Evolutionary conservation across 2,797 vertebrate species (phyloP), one percentile per base, ranked within the genome.

Genomic region (Pterois miles): DNA sequence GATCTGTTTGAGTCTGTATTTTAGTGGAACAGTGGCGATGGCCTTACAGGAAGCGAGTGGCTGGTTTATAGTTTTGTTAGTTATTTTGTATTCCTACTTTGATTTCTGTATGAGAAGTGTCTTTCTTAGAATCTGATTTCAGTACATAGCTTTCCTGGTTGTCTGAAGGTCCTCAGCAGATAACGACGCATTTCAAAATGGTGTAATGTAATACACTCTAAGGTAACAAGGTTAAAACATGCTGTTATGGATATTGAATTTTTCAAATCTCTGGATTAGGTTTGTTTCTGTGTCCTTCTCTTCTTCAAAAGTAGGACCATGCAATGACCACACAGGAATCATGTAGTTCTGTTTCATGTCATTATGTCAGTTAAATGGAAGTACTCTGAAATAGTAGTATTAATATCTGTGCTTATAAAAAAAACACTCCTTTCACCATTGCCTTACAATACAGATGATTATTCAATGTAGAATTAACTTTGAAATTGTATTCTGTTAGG

Each of bases 171-270:
- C 70, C 64, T 53, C 59, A 11, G 67, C 59, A 74, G 38, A 79
- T 65, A 56, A n/a, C 63, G 10, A 65, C 2, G 1, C 57, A 71
- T 82, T 65, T 63, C 6, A 62, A 52, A 68, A 31, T 4, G 23
- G 20, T 73, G n/a, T 73, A 83, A 89, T 80, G 63, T 63, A 60
- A 81, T 78, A 22, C 9, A 22, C 33, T 72, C 16, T 36, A 11
- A 43, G 54, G 71, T 83, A 86, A 81, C 71, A 14, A 77, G 43
- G 66, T 70, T 77, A 74, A 75, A 81, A 56, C 25, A n/a, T 65
- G 67, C 56, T 81, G 50, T 60, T 74, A 69, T 78, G 59, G 58
- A 71, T 62, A 64, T 76, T 77, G 7, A 56, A 27, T 75, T 66
- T 69, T 78, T 85, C 8, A 33, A n/a, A 81, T 74, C 10, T 79